Conservation (phyloP, 2,113 vertebrate species). For the Lycaon pictus region DNA sequence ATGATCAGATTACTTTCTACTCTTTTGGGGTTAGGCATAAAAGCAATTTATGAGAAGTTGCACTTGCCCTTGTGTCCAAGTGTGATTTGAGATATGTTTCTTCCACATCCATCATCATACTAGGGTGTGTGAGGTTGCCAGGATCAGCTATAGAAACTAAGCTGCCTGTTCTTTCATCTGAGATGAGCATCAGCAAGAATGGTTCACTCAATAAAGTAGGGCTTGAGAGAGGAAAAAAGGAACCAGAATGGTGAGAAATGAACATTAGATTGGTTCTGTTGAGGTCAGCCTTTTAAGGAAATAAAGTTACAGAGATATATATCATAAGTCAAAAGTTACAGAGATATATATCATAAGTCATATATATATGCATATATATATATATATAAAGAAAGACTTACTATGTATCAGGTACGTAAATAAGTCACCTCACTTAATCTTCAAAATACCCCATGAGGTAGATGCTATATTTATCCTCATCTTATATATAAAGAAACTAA, state of each 20-base stretch:
- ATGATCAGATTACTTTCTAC: background rate
- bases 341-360: no score
- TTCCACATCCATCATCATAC: background rate
- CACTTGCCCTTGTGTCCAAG: background rate
- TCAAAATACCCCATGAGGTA: background rate
- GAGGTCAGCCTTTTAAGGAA: conserved; percentile 39
- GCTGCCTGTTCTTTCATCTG: background rate
- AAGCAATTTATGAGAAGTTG: background rate
- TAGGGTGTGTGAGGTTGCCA: background rate
- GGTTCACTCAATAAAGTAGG: background rate
- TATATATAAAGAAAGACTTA: background rate
- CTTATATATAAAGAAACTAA: background rate
- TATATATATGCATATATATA: background rate
- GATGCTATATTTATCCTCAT: background rate
- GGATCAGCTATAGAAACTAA: background rate
- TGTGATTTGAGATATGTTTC: background rate
- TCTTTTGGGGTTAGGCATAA: background rate
- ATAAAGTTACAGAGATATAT: background rate
- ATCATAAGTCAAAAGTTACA: background rate
- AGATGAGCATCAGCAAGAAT: background rate
- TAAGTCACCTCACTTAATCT: background rate
- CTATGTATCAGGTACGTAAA: background rate
- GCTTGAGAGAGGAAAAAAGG: background rate
- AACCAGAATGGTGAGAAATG: background rate
- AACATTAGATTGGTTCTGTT: background rate